Base-by-base conservation (phyloP, 1,140 invertebrate species). In the Saccostrea echinata region DNA sequence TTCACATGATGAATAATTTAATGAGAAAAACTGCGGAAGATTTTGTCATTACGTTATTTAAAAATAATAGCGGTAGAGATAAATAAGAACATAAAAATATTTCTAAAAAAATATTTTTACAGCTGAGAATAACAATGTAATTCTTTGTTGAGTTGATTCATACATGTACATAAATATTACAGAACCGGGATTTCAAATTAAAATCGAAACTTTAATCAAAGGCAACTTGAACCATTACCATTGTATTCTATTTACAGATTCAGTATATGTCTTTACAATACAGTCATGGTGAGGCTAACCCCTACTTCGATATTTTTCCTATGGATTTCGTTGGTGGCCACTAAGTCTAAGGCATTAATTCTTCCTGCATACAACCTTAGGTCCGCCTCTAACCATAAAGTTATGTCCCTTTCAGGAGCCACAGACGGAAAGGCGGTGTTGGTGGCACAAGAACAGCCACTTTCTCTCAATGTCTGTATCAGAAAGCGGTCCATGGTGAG, bases 391-490 rank as follows among this genome's bases (percentile, higher is more conserved):
- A 87, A 90, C 12, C 88, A 84, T 57, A 30, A 51, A 24, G 80
- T 90, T 1, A n/a, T 61, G 53, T 18, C 81, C 16, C 64, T 91
- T 3, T 76, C 88, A 24, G 88, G 88, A 18, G 71, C 91, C 2
- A 86, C 88, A 0, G 71, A 53, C 16, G 88, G 89, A 11, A 86
- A 87, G 52, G 84, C 85, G 4, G 87, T 92, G 2, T 76, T 85
- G 11, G 35, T 92, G 8, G 81, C 52, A 52, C 52, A 64, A 4
- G 82, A 82, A 11, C 86, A 88, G 51, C 88, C 84, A 18, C 21
- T 92, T 18, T 85, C 87, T 0, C 82, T 92, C 18, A 87, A 88
- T 53, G 89, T 92, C n/a, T 92, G 91, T 82, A 64, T 91, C 13
- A 52, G 88, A 55, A 68, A 89, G 43, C 84, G 86, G 27, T 88